These are phyloP conservation scores for Ascidia mentula DNA, from an alignment of 23 tunicate genomes.

Conservation along the genomic window DNA sequence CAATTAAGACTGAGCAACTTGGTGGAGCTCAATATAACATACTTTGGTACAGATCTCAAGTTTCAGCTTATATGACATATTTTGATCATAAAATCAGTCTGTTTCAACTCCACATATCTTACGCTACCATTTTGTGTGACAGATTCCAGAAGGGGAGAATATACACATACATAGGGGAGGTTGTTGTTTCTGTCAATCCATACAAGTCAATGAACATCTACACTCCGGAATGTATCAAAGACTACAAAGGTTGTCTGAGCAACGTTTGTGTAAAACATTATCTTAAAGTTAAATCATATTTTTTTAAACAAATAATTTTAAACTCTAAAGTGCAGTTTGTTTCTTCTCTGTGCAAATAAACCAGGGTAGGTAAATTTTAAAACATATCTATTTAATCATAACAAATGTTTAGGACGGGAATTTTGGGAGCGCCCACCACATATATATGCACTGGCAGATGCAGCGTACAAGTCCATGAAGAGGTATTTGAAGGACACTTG, in stretches of 20 bases:
- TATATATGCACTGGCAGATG: conserved; percentile 98
- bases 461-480: conserved; percentile 96
- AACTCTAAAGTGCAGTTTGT: too few species aligned
- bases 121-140: conserved; percentile 7
- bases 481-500: conserved; percentile 88
- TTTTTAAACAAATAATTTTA: too few species aligned
- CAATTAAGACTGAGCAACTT: too few species aligned
- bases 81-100: too few species aligned
- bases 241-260: conserved; percentile 83
- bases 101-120: too few species aligned
- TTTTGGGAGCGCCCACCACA: conserved; percentile 99
- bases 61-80: too few species aligned
- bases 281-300: too few species aligned
- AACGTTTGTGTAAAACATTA: too few species aligned
- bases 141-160: conserved; percentile 90
- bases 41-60: too few species aligned
- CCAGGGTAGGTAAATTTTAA: too few species aligned
- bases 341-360: too few species aligned
- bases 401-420: conserved; percentile 67
- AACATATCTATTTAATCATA: not conserved
- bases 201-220: conserved; percentile 98
- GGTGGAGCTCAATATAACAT: too few species aligned
- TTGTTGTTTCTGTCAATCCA: conserved; percentile 98
- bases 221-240: conserved; percentile 74
- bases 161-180: conserved; percentile 99